phyloP scores from a whole-genome alignment of 2,888 invertebrate genomes.

The Oxycera nigricornis region DNA sequence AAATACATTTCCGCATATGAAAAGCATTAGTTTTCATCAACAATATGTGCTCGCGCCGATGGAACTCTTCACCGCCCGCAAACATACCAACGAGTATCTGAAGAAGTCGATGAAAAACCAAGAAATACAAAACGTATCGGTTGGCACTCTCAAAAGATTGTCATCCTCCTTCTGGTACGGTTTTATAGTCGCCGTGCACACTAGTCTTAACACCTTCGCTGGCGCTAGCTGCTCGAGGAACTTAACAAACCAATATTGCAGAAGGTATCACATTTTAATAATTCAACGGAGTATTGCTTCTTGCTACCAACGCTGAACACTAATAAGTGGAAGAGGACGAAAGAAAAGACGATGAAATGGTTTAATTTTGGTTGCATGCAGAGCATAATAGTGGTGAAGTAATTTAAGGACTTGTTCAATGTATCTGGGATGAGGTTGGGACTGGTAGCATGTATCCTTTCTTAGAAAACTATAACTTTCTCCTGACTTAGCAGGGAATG shows the following conservation, averaged over 20 bases:
- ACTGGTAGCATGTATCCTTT: no score
- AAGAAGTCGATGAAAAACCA: conserved; percentile 27
- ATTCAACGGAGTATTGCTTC: conserved; percentile 23
- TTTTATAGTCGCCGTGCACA: not conserved
- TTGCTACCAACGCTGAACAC: not conserved
- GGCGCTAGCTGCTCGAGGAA: not conserved
- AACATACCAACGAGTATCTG: no score
- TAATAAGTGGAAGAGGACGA: not conserved
- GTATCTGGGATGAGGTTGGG: no score
- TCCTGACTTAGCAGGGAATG: no score
- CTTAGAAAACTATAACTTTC: no score
- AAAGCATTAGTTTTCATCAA: conserved; percentile 39
- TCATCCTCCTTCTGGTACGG: not conserved
- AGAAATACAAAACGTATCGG: not conserved
- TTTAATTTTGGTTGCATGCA: conserved; percentile 15
- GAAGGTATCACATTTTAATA: conserved; percentile 41
- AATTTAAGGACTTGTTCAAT: conserved; percentile 36
- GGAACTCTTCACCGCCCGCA: not conserved
- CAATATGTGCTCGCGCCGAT: conserved; percentile 5
- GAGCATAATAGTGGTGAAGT: conserved; percentile 19
- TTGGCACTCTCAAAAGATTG: conserved; percentile 3
- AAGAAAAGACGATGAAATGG: conserved; percentile 7
- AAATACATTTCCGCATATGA: conserved; percentile 5
- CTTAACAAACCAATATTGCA: conserved; percentile 31
- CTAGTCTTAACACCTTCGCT: conserved; percentile 7